phyloP scores from a whole-genome alignment of 2,113 vertebrate species.

The Bostrychus sinensis region DNA sequence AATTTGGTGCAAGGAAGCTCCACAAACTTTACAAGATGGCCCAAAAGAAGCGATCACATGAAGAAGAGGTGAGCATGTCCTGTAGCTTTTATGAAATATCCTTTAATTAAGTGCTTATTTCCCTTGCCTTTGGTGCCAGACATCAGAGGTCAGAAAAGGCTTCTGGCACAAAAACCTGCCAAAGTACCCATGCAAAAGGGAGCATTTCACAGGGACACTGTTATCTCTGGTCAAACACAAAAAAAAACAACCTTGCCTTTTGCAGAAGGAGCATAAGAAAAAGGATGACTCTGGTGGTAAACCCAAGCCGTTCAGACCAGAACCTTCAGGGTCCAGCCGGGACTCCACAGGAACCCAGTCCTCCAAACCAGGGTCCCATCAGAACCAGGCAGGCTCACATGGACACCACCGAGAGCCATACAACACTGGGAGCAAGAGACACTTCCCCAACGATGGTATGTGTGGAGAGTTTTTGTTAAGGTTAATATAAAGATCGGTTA shows the following conservation, averaged over 20 bases:
- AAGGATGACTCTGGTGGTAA: constrained; percentile 84
- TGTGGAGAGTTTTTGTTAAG: no score
- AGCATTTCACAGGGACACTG: no score
- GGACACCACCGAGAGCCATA: constrained; percentile 91
- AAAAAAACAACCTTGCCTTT: constrained; percentile 18
- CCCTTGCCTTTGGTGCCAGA: no score
- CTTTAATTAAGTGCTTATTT: no score
- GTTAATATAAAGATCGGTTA: no score
- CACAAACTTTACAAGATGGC: constrained; percentile 99
- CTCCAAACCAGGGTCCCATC: constrained; percentile 82
- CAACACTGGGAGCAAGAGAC: constrained; percentile 85
- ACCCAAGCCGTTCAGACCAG: constrained; percentile 87
- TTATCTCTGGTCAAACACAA: not conserved
- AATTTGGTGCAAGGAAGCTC: constrained; percentile 95
- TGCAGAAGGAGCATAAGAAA: constrained; percentile 90
- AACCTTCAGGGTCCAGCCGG: constrained; percentile 88
- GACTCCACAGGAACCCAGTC: constrained; percentile 87
- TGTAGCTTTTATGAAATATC: no score
- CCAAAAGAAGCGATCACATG: constrained; percentile 94
- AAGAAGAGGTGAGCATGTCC: constrained; percentile 86
- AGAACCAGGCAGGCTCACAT: constrained; percentile 77
- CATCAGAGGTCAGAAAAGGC: no score
- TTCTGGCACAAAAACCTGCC: no score
- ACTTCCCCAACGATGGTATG: constrained; percentile 89
- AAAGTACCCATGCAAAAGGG: no score